Conservation (phyloP, 2,888 invertebrate species). For the Anticlea derivata region DNA sequence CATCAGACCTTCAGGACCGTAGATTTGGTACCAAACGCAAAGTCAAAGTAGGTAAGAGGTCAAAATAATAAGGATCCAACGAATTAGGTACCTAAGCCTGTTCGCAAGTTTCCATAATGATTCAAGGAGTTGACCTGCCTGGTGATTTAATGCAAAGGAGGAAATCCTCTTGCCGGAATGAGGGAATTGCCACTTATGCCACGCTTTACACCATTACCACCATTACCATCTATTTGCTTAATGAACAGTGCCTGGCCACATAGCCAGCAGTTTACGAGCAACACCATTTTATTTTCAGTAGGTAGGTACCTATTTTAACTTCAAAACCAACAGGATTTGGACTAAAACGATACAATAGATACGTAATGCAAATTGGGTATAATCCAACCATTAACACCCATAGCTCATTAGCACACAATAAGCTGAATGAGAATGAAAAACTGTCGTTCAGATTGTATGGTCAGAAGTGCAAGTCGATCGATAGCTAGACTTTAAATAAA, state of each 20-base stretch:
- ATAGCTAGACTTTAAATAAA: too few relatives aligned
- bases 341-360: not conserved
- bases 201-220: constrained; percentile 8
- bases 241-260: constrained; percentile 3
- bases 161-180: constrained; percentile 62
- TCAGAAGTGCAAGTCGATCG: not conserved
- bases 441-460: constrained; percentile 24
- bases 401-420: constrained; percentile 51
- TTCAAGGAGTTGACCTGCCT: not conserved
- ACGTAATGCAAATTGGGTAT: not conserved
- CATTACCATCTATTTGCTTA: constrained; percentile 11
- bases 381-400: constrained; percentile 17
- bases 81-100: not conserved
- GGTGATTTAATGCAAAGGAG: constrained; percentile 36
- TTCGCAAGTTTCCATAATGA: constrained; percentile 13
- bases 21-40: not conserved
- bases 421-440: constrained; percentile 30
- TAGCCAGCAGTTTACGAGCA: not conserved
- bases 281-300: not conserved
- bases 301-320: not conserved
- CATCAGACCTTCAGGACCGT: not conserved
- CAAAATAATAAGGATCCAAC: not conserved
- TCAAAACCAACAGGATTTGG: not conserved
- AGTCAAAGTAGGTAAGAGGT: not conserved
- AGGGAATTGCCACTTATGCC: constrained; percentile 37